Evolutionary conservation across 1,140 invertebrate species (phyloP).

Genomic region (Delia radicum): DNA sequence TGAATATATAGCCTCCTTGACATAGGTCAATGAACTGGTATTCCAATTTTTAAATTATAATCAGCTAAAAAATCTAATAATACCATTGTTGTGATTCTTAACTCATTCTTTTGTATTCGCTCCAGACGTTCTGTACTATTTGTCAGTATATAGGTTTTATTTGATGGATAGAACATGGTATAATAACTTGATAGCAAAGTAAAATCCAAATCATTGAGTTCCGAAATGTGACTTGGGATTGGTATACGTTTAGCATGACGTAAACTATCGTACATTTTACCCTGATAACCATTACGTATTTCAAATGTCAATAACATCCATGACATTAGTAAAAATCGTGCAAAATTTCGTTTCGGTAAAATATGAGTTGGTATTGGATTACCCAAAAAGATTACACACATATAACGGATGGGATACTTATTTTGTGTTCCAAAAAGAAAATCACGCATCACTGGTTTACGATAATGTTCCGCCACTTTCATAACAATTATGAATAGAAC

Average conservation of each 20-base stretch:
- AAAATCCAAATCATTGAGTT: conserved; percentile 5
- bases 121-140: not conserved
- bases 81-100: not conserved
- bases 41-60: conserved; percentile 24
- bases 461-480: not conserved
- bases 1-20: conserved; percentile 17
- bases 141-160: conserved; percentile 4
- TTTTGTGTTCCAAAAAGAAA: conserved; percentile 23
- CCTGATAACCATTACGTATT: conserved; percentile 32
- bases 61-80: conserved; percentile 10
- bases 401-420: not conserved
- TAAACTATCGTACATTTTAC: conserved; percentile 28
- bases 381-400: conserved; percentile 23
- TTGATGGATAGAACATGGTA: conserved; percentile 8
- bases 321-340: conserved; percentile 24
- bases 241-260: not conserved
- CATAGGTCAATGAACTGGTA: not conserved
- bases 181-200: not conserved
- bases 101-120: not conserved
- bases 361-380: conserved; percentile 24
- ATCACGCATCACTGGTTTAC: not conserved
- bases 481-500: not conserved
- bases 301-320: conserved; percentile 27
- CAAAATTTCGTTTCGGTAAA: conserved; percentile 25
- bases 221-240: not conserved